Percentiles rank a stretch among this genome's conserved stretches.
These are phyloP conservation scores for Acanthopagrus latus DNA, from an alignment of 2,797 vertebrate genomes.

Conservation along the genomic window DNA sequence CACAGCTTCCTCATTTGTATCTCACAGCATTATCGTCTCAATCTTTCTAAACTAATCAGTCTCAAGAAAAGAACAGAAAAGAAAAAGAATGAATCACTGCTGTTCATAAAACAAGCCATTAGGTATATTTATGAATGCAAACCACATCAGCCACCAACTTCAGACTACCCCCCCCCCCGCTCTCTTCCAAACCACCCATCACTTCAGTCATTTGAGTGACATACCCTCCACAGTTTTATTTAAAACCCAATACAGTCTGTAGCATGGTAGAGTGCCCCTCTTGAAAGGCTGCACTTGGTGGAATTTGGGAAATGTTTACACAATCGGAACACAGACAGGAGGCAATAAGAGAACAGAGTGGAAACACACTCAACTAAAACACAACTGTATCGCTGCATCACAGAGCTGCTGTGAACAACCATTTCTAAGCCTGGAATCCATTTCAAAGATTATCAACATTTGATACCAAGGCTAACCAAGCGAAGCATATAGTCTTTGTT, in stretches of 20 bases:
- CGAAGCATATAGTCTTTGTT: slow-evolving; percentile 49
- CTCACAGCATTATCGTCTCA: slow-evolving; percentile 83
- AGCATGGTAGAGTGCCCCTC: slow-evolving; percentile 43
- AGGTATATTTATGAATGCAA: slow-evolving; percentile 77
- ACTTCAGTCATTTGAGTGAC: slow-evolving; percentile 54
- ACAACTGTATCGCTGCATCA: slow-evolving; percentile 43
- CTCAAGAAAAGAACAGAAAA: slow-evolving; percentile 65
- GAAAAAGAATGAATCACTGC: slow-evolving; percentile 67
- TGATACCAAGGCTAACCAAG: slow-evolving; percentile 55
- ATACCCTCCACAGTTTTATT: slow-evolving; percentile 63
- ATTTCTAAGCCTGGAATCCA: slow-evolving; percentile 50
- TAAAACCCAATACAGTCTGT: slow-evolving; percentile 52
- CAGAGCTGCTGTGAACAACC: slow-evolving; percentile 42
- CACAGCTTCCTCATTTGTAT: slow-evolving; percentile 84
- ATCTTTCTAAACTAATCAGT: slow-evolving; percentile 85
- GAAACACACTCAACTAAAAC: slow-evolving; percentile 42
- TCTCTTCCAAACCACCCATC: slow-evolving; percentile 45
- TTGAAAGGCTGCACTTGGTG: slow-evolving; percentile 47
- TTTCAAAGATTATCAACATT: slow-evolving; percentile 64
- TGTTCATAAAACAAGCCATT: slow-evolving; percentile 80
- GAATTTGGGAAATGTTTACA: slow-evolving; percentile 59
- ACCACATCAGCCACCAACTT: slow-evolving; percentile 43
- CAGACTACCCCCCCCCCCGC: slow-evolving; percentile 8
- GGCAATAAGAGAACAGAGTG: slow-evolving; percentile 43
- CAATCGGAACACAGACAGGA: slow-evolving; percentile 51